These are phyloP conservation scores for Sminthurides aquaticus DNA, from an alignment of 2,888 invertebrate species.

Conservation along the genomic window DNA sequence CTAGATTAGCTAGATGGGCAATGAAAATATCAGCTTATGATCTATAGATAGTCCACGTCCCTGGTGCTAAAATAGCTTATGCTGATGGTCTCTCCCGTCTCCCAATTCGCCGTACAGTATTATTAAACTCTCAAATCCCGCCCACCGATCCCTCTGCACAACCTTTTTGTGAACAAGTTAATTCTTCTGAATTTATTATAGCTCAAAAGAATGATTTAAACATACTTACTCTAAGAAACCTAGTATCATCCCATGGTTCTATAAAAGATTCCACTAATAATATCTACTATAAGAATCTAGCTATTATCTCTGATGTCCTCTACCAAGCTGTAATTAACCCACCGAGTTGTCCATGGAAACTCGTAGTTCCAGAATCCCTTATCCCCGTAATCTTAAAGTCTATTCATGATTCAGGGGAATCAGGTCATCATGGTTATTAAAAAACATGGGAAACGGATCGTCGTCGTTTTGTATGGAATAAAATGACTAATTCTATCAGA, in stretches of 20 bases:
- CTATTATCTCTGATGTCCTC: slow-evolving; percentile 5
- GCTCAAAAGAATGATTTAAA: not conserved
- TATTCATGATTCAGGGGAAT: not conserved
- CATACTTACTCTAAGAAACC: not conserved
- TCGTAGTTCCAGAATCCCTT: slow-evolving; percentile 4
- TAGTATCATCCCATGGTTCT: not conserved
- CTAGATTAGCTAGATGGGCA: slow-evolving; percentile 49
- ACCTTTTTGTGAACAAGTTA: not conserved
- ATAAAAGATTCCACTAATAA: too few relatives aligned
- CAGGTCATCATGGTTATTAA: slow-evolving; percentile 9
- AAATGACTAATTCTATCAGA: not conserved
- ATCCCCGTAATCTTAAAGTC: not conserved
- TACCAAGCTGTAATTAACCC: not conserved
- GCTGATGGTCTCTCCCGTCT: slow-evolving; percentile 46
- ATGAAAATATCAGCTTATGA: slow-evolving; percentile 46
- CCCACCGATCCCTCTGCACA: not conserved
- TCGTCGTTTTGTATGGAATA: slow-evolving; percentile 7
- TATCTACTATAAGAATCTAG: slow-evolving; percentile 1
- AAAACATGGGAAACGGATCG: not conserved
- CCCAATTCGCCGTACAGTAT: not conserved
- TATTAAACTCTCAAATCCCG: not conserved
- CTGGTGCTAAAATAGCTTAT: slow-evolving; percentile 46
- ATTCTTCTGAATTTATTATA: not conserved
- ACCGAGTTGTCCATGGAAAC: not conserved
- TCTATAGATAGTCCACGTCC: slow-evolving; percentile 46